A percentile compares a stretch with the other conserved stretches of the same genome.
phyloP scores from a whole-genome alignment of 2,797 vertebrate genomes.

The Forpus xanthops region DNA sequence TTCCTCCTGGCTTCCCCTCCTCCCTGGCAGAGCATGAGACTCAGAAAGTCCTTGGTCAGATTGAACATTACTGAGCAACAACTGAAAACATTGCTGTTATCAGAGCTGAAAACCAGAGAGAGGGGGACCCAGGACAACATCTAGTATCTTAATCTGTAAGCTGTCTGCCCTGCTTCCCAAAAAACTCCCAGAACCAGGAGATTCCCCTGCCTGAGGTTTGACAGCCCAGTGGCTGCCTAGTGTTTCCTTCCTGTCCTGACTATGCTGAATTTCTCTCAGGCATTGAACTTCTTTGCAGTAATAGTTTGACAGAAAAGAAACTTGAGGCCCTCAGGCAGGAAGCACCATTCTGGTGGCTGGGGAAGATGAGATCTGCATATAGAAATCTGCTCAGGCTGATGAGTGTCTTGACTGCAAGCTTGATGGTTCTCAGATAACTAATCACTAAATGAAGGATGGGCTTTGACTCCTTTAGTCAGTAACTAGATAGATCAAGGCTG shows the following conservation, averaged over 20 bases:
- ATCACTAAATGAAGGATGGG: neutral
- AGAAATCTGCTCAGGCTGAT: neutral
- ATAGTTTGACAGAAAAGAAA: neutral
- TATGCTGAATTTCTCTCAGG: fast-evolving
- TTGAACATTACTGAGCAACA: too few relatives aligned
- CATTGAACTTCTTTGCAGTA: neutral
- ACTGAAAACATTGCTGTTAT: too few relatives aligned
- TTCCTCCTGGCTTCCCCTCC: too few relatives aligned
- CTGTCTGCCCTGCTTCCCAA: fast-evolving
- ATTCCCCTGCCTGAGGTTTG: neutral
- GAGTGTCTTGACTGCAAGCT: neutral
- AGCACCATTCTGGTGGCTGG: neutral
- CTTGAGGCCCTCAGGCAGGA: neutral
- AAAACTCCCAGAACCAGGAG: neutral
- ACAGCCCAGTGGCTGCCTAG: fast-evolving
- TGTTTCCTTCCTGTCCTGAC: neutral
- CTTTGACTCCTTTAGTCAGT: neutral
- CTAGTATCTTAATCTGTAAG: neutral
- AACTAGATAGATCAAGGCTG: neutral
- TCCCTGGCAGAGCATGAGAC: too few relatives aligned
- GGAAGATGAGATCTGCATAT: neutral
- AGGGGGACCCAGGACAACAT: too few relatives aligned
- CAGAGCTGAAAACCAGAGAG: too few relatives aligned
- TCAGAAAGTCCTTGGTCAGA: too few relatives aligned
- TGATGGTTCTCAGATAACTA: neutral